Evolutionary conservation across 1,140 invertebrate genomes (phyloP).

Genomic region (Solenopsis fugax): DNA sequence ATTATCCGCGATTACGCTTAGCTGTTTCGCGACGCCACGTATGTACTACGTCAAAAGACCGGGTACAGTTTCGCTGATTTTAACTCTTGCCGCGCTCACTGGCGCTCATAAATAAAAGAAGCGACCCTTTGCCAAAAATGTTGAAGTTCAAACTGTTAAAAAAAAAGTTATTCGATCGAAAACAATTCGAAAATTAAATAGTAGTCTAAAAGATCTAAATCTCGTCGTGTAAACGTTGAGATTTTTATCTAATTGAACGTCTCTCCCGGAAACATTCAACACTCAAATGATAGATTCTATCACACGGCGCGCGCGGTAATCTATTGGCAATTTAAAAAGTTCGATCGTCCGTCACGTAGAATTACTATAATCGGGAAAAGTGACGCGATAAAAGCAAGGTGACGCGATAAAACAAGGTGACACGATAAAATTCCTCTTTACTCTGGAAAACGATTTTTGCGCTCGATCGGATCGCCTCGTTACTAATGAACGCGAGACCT

Average conservation of each 20-base stretch:
- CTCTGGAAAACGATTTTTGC: not conserved
- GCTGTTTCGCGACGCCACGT: constrained; percentile 1
- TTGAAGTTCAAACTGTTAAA: not conserved
- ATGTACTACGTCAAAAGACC: not conserved
- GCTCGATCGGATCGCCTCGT: not conserved
- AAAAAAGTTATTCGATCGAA: not conserved
- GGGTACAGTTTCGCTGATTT: not conserved
- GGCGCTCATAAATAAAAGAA: not conserved
- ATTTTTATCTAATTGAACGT: not conserved
- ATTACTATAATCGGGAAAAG: not conserved
- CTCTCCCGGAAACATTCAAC: not conserved
- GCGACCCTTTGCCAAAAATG: not conserved
- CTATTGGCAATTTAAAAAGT: not conserved
- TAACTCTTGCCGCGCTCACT: not conserved
- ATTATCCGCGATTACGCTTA: constrained; percentile 9
- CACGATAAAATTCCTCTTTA: not conserved
- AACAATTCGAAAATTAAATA: not conserved
- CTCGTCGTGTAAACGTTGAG: not conserved
- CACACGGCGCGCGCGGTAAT: constrained; percentile 20
- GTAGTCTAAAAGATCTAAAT: not conserved
- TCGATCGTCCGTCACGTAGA: not conserved
- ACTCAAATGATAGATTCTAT: constrained; percentile 2
- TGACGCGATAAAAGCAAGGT: constrained; percentile 12
- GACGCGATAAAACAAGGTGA: constrained; percentile 29
- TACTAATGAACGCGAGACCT: not conserved